Conservation (phyloP, 2,113 vertebrate genomes). For the Chaetorhynchus papuensis region DNA sequence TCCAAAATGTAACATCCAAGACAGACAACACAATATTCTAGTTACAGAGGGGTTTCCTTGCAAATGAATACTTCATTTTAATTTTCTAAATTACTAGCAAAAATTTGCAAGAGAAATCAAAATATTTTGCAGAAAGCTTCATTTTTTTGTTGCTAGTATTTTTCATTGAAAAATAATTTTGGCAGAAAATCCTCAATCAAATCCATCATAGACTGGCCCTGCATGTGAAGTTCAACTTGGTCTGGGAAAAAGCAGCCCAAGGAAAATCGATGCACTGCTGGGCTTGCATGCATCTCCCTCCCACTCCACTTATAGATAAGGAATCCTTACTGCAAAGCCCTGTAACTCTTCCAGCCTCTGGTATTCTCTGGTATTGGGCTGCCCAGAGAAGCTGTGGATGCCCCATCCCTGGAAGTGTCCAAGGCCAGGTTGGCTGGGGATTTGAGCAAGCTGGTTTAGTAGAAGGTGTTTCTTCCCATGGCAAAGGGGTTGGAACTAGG, state of each 20-base stretch:
- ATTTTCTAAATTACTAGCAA: background rate
- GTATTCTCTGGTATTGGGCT: background rate
- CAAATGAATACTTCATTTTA: background rate
- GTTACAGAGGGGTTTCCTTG: background rate
- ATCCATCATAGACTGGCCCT: background rate
- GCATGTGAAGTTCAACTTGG: background rate
- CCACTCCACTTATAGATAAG: background rate
- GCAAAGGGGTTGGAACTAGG: too few species aligned
- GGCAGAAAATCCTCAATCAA: background rate
- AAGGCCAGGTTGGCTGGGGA: background rate
- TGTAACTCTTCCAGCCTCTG: background rate
- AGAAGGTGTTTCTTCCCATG: background rate
- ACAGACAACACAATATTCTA: background rate
- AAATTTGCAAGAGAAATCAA: background rate
- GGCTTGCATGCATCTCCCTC: background rate
- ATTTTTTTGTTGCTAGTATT: background rate
- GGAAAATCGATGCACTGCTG: background rate
- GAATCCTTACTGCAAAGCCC: background rate
- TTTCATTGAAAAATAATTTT: background rate
- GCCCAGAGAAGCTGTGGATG: background rate
- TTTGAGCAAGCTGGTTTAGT: background rate
- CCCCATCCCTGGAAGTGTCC: background rate
- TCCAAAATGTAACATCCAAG: background rate
- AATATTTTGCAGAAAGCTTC: background rate
- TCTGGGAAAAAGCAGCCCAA: background rate